Conservation (phyloP, 2,797 vertebrate genomes). For the Brotogeris chrysoptera region DNA sequence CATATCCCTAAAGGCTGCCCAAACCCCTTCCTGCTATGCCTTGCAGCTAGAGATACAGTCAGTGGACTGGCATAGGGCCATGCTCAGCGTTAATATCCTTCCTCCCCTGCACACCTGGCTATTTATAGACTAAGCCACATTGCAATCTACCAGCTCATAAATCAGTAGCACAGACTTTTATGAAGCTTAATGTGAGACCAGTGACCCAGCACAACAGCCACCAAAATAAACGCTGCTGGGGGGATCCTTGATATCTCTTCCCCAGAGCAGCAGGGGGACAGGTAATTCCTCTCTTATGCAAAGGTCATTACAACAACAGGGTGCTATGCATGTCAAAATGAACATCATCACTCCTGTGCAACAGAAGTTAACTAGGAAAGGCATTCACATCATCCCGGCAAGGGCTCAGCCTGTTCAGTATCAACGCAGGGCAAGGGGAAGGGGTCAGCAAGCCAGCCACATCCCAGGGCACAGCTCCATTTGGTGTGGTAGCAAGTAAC, state of each 20-base stretch:
- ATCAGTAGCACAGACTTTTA: background rate
- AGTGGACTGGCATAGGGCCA: background rate
- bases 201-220: background rate
- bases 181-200: background rate
- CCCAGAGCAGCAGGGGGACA: rapidly evolving
- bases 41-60: background rate
- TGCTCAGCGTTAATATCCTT: background rate
- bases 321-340: rapidly evolving
- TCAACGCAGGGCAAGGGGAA: rapidly evolving
- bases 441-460: background rate
- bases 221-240: background rate
- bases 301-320: background rate
- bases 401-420: background rate
- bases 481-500: background rate
- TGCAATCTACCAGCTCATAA: constrained; percentile 47
- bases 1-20: background rate
- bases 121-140: constrained; percentile 54
- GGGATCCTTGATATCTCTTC: background rate
- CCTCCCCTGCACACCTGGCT: background rate
- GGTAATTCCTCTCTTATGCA: background rate
- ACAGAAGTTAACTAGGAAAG: background rate
- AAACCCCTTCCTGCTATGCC: background rate
- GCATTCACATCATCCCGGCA: background rate
- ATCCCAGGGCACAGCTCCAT: background rate
- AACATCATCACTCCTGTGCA: background rate